These are phyloP conservation scores for Drosophila infuscata DNA, from an alignment of 2,888 invertebrate genomes.

Conservation along the genomic window DNA sequence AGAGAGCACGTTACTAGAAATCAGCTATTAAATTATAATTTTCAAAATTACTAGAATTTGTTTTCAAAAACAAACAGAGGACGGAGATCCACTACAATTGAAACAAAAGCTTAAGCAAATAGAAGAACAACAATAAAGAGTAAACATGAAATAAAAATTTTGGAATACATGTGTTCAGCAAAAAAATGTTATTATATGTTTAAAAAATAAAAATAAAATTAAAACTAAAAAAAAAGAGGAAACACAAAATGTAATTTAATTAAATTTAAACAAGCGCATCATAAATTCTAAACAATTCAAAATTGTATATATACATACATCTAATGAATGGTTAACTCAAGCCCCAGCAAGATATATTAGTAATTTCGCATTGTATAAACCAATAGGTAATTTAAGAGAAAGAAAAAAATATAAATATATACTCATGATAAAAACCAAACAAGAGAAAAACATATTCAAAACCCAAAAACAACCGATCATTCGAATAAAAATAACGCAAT, in stretches of 20 bases:
- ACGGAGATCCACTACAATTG: slow-evolving; percentile 35
- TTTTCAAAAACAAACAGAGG: slow-evolving; percentile 26
- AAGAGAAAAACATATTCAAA: slow-evolving; percentile 16
- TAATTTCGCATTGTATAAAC: slow-evolving; percentile 65
- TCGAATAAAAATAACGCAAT: slow-evolving; percentile 41
- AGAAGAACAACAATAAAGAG: slow-evolving; percentile 39
- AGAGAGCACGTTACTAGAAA: slow-evolving; percentile 1
- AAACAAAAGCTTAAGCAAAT: slow-evolving; percentile 29
- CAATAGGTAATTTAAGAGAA: slow-evolving; percentile 46
- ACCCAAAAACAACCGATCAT: slow-evolving; percentile 36
- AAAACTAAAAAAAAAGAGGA: slow-evolving; percentile 21
- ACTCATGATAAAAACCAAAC: slow-evolving; percentile 35
- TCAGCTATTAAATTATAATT: slow-evolving; percentile 22
- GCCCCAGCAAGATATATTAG: slow-evolving; percentile 33
- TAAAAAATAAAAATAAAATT: slow-evolving; percentile 55
- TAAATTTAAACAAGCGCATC: slow-evolving; percentile 63
- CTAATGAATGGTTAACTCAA: slow-evolving; percentile 35
- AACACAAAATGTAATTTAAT: slow-evolving; percentile 67
- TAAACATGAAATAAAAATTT: slow-evolving; percentile 50
- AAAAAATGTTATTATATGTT: slow-evolving; percentile 77
- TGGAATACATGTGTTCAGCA: slow-evolving; percentile 76
- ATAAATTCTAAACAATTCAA: slow-evolving; percentile 57
- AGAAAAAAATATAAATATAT: slow-evolving; percentile 22
- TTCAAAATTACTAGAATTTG: slow-evolving; percentile 22
- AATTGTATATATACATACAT: slow-evolving; percentile 54